phyloP scores from a whole-genome alignment of 2,113 vertebrate genomes.

The Aramus guarauna region DNA sequence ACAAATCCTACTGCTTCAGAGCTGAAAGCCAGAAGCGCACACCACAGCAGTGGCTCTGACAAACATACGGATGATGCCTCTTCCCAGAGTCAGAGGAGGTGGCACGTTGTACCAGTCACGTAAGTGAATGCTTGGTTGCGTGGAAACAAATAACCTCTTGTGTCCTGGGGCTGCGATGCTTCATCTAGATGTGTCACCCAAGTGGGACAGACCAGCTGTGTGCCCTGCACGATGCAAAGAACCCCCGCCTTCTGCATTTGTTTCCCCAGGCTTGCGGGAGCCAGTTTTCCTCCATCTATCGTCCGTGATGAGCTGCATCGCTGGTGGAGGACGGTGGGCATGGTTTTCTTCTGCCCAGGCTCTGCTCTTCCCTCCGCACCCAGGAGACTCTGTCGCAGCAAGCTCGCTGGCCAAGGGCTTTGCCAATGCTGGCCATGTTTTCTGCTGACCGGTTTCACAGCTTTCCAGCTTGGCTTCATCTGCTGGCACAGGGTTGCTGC shows the following conservation, averaged over 20 bases:
- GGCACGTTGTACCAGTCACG: background rate
- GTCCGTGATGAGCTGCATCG: background rate
- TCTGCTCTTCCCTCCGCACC: background rate
- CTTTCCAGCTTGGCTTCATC: background rate
- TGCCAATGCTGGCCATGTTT: background rate
- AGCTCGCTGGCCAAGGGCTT: background rate
- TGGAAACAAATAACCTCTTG: background rate
- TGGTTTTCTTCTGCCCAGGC: background rate
- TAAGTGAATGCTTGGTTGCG: background rate
- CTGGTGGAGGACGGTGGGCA: background rate
- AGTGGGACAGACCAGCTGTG: background rate
- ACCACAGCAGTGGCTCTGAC: background rate
- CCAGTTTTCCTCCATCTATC: background rate
- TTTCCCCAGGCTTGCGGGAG: background rate
- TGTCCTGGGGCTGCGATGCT: background rate
- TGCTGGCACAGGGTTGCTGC: background rate
- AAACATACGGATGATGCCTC: background rate
- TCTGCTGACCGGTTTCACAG: background rate
- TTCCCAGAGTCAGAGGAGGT: background rate
- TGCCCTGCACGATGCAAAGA: rapidly evolving
- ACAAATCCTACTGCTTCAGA: background rate
- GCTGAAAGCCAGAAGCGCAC: background rate
- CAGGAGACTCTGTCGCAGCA: background rate
- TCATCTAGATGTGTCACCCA: background rate
- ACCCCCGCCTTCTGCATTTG: background rate